Conservation (phyloP, 2,797 vertebrate genomes). For the Anabacerthia variegaticeps region DNA sequence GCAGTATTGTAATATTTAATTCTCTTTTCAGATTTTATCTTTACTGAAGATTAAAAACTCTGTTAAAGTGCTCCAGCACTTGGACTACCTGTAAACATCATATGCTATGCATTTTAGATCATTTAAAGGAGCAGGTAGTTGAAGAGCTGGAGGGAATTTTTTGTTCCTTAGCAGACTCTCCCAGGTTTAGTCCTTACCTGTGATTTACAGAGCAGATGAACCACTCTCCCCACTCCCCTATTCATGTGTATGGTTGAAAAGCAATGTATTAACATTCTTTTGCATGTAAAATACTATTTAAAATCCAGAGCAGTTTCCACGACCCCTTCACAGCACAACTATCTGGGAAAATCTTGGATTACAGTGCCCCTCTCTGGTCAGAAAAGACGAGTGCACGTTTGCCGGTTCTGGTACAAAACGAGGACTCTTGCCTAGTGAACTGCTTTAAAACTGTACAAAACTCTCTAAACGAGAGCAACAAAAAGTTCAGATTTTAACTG, state of each 20-base stretch:
- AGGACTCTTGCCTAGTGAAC: background rate
- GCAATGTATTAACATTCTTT: background rate
- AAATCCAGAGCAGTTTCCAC: background rate
- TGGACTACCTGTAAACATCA: background rate
- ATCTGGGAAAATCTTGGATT: conserved; percentile 62
- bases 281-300: background rate
- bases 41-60: background rate
- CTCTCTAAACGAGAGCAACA: accelerated
- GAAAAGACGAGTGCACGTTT: conserved; percentile 12
- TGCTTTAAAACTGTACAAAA: background rate
- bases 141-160: background rate
- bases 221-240: background rate
- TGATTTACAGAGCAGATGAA: background rate
- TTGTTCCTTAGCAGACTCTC: background rate
- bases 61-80: background rate
- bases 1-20: background rate
- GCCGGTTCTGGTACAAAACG: background rate
- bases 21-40: conserved; percentile 9
- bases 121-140: background rate
- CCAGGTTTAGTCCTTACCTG: background rate
- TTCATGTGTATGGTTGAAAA: background rate
- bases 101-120: background rate
- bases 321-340: background rate
- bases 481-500: background rate
- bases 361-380: conserved; percentile 77